Percentiles rank a stretch among this genome's conserved stretches.
Conservation (phyloP, 2,797 vertebrate species). For the Danio aesculapii region DNA sequence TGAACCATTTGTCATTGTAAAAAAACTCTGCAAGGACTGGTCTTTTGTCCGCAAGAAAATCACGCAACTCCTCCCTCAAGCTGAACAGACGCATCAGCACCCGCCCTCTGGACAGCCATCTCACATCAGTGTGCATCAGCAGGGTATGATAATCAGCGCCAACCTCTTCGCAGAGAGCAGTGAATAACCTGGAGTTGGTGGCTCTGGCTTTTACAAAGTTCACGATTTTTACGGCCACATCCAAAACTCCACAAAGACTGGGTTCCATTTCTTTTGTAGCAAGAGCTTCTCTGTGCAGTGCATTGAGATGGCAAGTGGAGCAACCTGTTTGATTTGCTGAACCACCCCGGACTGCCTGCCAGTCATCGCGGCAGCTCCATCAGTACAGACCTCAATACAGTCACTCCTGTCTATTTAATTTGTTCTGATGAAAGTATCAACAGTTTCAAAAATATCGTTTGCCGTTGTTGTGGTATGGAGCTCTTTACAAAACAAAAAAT, state of each 20-base stretch:
- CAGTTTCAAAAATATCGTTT: background rate
- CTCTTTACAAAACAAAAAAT: background rate
- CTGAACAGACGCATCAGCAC: background rate
- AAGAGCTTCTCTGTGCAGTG: conserved; percentile 7
- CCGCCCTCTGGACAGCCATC: conserved; percentile 14
- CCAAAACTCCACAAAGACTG: conserved; percentile 9
- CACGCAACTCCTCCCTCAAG: background rate
- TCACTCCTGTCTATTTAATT: background rate
- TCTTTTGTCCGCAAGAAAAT: background rate
- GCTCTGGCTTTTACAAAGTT: conserved; percentile 20
- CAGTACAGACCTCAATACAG: background rate
- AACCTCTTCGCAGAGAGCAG: too few species aligned
- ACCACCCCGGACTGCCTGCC: background rate
- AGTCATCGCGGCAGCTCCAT: background rate
- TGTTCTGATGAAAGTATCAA: background rate
- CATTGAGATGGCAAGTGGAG: background rate
- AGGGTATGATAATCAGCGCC: background rate
- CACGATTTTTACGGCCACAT: background rate
- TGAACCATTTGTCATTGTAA: background rate
- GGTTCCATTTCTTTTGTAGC: conserved; percentile 9
- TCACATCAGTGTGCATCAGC: conserved; percentile 7
- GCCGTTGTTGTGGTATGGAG: background rate
- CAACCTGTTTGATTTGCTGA: background rate
- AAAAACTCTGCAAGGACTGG: background rate
- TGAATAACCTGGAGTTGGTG: background rate